These are phyloP conservation scores for Lamellibrachia satsuma DNA, from an alignment of 2,888 invertebrate species.

Conservation along the genomic window DNA sequence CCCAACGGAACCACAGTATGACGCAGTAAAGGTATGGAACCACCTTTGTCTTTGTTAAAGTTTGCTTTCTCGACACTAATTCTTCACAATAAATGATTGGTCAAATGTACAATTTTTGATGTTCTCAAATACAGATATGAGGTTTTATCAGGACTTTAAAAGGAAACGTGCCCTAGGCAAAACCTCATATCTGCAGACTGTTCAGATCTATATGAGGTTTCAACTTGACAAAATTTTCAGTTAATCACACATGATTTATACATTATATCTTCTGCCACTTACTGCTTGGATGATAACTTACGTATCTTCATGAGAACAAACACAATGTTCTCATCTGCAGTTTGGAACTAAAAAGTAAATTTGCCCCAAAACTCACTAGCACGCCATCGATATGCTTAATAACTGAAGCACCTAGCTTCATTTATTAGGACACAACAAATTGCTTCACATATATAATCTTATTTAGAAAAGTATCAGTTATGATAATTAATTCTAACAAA, in stretches of 20 bases:
- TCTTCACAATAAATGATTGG: not conserved
- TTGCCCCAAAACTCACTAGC: not conserved
- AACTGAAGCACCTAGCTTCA: not conserved
- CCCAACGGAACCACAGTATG: conserved; percentile 39
- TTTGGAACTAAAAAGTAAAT: too few relatives aligned
- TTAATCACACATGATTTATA: too few relatives aligned
- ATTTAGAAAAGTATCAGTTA: not conserved
- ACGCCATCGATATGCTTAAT: not conserved
- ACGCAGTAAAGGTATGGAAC: conserved; percentile 44
- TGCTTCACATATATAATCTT: not conserved
- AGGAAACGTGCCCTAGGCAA: too few relatives aligned
- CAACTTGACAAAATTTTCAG: too few relatives aligned
- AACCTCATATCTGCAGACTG: too few relatives aligned
- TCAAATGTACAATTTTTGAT: not conserved
- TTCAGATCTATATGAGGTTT: too few relatives aligned
- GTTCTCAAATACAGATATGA: too few relatives aligned
- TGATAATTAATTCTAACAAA: not conserved
- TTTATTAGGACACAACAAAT: not conserved
- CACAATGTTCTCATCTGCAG: too few relatives aligned
- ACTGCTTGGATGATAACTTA: too few relatives aligned
- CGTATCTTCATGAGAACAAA: too few relatives aligned
- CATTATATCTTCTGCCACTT: too few relatives aligned
- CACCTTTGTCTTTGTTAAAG: not conserved
- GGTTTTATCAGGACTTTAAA: too few relatives aligned
- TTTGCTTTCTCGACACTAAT: not conserved